These are phyloP conservation scores for Drosophila pruinosa DNA, from an alignment of 1,140 invertebrate species.

Conservation along the genomic window DNA sequence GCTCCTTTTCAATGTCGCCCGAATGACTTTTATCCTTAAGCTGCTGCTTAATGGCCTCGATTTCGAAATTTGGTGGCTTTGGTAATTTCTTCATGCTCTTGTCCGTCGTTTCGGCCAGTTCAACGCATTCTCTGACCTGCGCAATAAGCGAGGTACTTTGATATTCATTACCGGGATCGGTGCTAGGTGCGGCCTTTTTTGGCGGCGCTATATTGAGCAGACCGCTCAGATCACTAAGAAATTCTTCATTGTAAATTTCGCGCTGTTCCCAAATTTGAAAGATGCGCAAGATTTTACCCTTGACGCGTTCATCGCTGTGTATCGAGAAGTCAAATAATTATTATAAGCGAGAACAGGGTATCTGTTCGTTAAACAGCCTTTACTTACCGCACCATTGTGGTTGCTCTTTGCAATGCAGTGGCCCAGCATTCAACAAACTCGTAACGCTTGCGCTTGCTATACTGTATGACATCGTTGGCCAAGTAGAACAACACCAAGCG, in stretches of 20 bases:
- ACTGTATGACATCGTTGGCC: constrained; percentile 98
- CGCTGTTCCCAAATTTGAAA: constrained; percentile 97
- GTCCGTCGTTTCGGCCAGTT: constrained; percentile 75
- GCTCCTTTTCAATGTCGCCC: constrained; percentile 93
- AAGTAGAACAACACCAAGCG: constrained; percentile 95
- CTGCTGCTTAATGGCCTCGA: constrained; percentile 71
- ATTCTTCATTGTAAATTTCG: constrained; percentile 93
- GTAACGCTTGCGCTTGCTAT: constrained; percentile 94
- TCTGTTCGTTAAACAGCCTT: background rate
- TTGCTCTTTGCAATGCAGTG: constrained; percentile 94
- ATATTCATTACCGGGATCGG: constrained; percentile 83
- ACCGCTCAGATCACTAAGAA: constrained; percentile 92
- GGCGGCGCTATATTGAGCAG: constrained; percentile 89
- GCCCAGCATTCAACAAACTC: constrained; percentile 96
- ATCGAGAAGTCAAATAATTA: background rate
- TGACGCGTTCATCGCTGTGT: constrained; percentile 93
- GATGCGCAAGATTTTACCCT: constrained; percentile 92
- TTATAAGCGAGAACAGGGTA: background rate
- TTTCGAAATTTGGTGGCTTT: constrained; percentile 74
- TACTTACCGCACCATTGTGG: constrained; percentile 91
- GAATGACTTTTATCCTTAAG: constrained; percentile 89
- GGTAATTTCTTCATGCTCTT: constrained; percentile 81
- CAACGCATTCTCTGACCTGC: constrained; percentile 84
- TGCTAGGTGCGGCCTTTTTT: constrained; percentile 87
- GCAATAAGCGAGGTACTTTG: constrained; percentile 81